Conservation (phyloP, 2,888 invertebrate species). For the Metalampra italica region DNA sequence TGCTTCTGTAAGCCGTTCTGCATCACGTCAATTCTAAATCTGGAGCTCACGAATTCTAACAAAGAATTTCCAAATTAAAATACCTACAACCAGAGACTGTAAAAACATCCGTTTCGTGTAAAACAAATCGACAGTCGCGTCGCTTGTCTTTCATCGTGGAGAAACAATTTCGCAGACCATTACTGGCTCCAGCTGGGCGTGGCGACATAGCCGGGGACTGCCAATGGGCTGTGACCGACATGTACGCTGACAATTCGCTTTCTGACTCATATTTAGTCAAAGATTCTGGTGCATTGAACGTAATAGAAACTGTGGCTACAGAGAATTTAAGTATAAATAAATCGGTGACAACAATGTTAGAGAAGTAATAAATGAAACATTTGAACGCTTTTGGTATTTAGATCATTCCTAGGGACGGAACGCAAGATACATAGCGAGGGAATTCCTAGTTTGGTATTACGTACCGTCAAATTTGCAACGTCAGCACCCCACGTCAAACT, state of each 20-base stretch:
- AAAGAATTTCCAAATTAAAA: neutral
- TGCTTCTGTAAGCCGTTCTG: too few species aligned
- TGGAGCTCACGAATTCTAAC: neutral
- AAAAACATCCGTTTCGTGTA: constrained; percentile 17
- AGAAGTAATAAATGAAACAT: too few species aligned
- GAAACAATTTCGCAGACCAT: constrained; percentile 41
- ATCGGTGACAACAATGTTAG: too few species aligned
- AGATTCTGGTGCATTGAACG: neutral
- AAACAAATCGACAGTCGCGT: constrained; percentile 8
- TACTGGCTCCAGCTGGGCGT: constrained; percentile 29
- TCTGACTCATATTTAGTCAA: constrained; percentile 11
- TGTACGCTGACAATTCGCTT: constrained; percentile 14
- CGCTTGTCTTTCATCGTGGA: constrained; percentile 18
- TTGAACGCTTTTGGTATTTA: too few species aligned
- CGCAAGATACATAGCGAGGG: too few species aligned
- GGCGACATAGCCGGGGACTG: constrained; percentile 17
- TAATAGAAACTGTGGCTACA: neutral
- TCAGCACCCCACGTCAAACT: too few species aligned
- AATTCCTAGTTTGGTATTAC: too few species aligned
- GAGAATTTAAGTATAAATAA: neutral
- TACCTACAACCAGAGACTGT: neutral
- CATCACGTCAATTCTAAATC: too few species aligned
- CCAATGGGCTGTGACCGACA: constrained; percentile 30
- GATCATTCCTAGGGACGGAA: too few species aligned
- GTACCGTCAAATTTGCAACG: too few species aligned